Evolutionary conservation across 2,888 invertebrate species (phyloP), one percentile per base, ranked within the genome.

Genomic region (Plagodis dolabraria): DNA sequence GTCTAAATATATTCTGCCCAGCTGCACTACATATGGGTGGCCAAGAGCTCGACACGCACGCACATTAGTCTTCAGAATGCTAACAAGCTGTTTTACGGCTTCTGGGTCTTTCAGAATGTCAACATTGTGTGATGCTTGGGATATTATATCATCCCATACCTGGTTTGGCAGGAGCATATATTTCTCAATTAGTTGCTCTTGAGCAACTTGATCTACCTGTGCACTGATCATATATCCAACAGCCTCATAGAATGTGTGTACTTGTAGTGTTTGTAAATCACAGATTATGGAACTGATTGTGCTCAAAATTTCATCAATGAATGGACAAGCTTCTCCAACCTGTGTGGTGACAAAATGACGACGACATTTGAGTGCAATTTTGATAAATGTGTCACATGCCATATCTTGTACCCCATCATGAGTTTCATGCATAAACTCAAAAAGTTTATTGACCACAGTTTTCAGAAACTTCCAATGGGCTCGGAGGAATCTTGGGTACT

Each of bases 401-500:
- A 99, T 99, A 82, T 99, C 99, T 90, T 99, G 99, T 35, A 99
- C 99, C 77, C 99, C 99, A 86, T 99, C 99, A 85, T 99, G 99
- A 56, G 99, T 99, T 93, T 99, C 99, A 86, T 99, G 99, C 99
- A 99, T 99, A 87, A 99, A 99, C 93, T 99, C 99, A 93, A 99
- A 99, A 58, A 99, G 94, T 93, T 99, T 99, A 93, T 99, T 99
- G 63, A 99, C 99, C 79, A 99, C 99, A 52, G 99, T 99, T 94
- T 99, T 99, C 67, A 99, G 94, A 91, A 99, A 99, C 85, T 99
- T 98, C 99, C 99, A 99, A 89, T 99, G 99, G n/a, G 99, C 99
- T 74, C 99, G 94, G 64, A 99, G 93, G 92, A 99, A 99, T 61
- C 99, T 93, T 47, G 99, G 99, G 92, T 99, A 99, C 87, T 99